Evolutionary conservation across 2,797 vertebrate species (phyloP).

Genomic region (Etheostoma perlongum): DNA sequence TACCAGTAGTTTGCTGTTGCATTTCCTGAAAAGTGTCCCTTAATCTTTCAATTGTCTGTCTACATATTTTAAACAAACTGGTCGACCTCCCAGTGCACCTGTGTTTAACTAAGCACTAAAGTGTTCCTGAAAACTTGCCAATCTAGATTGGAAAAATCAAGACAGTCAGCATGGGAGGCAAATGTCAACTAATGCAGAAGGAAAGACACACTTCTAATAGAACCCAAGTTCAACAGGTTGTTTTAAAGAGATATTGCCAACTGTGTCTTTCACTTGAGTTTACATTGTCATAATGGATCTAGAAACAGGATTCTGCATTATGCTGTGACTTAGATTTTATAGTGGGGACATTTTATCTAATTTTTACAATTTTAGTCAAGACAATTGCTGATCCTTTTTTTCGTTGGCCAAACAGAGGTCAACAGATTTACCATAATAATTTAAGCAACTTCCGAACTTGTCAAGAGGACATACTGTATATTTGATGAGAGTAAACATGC

Average conservation of each 20-base stretch:
- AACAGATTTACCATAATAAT: too few relatives aligned
- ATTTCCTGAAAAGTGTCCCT: not conserved
- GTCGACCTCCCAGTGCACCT: slow-evolving; percentile 44
- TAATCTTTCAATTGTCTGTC: not conserved
- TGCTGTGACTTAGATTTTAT: not conserved
- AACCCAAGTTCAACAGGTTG: not conserved
- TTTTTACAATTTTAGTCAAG: not conserved
- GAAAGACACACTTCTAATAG: not conserved
- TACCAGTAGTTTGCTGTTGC: not conserved
- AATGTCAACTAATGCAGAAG: slow-evolving; percentile 33
- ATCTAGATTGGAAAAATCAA: slow-evolving; percentile 26
- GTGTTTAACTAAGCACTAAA: slow-evolving; percentile 40
- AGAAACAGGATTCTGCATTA: not conserved
- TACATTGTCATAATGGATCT: not conserved
- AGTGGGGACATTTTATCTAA: too few relatives aligned
- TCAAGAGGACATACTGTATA: not conserved
- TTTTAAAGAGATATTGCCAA: not conserved
- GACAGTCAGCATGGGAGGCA: slow-evolving; percentile 22
- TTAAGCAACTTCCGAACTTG: too few relatives aligned
- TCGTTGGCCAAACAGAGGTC: not conserved
- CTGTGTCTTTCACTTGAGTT: not conserved
- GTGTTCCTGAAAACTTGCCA: slow-evolving; percentile 39
- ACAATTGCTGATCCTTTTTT: not conserved
- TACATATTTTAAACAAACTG: slow-evolving; percentile 33
- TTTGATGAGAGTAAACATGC: not conserved